phyloP scores from a whole-genome alignment of 2,797 vertebrate species.

The Danio kyathit region DNA sequence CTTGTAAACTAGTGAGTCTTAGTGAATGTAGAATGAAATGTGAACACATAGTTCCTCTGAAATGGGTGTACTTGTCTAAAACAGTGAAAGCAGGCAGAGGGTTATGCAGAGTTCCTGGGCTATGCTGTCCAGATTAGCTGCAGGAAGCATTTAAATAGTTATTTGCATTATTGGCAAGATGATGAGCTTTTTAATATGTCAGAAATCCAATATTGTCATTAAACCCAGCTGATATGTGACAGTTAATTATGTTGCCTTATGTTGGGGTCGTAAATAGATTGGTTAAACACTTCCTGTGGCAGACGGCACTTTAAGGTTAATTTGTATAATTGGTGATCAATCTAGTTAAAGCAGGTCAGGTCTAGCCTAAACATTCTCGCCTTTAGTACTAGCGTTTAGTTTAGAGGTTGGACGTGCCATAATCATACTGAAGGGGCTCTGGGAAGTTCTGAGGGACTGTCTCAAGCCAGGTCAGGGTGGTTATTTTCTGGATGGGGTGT shows the following conservation, averaged over 20 bases:
- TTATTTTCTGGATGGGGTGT: conserved; percentile 22
- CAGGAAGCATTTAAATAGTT: conserved; percentile 68
- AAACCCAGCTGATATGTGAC: conserved; percentile 77
- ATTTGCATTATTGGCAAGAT: conserved; percentile 70
- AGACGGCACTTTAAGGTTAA: conserved; percentile 83
- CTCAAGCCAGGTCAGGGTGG: conserved; percentile 40
- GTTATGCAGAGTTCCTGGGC: conserved; percentile 31
- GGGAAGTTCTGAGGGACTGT: conserved; percentile 39
- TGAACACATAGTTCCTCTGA: not conserved
- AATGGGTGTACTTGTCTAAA: not conserved
- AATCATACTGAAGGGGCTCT: conserved; percentile 54
- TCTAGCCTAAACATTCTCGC: conserved; percentile 70
- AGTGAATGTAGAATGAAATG: not conserved
- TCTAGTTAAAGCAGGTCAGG: conserved; percentile 77
- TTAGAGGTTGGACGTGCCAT: conserved; percentile 55
- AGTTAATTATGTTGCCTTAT: conserved; percentile 79
- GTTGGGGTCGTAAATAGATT: conserved; percentile 76
- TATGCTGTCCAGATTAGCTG: conserved; percentile 50
- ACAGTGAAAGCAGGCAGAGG: conserved; percentile 32
- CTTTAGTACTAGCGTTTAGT: conserved; percentile 45
- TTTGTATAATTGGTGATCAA: conserved; percentile 82
- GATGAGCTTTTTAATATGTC: conserved; percentile 74
- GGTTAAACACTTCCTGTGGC: conserved; percentile 84
- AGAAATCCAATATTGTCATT: conserved; percentile 78
- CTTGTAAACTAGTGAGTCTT: not conserved